phyloP scores from a whole-genome alignment of 2,113 vertebrate genomes.

The Emydura subglobosa region DNA sequence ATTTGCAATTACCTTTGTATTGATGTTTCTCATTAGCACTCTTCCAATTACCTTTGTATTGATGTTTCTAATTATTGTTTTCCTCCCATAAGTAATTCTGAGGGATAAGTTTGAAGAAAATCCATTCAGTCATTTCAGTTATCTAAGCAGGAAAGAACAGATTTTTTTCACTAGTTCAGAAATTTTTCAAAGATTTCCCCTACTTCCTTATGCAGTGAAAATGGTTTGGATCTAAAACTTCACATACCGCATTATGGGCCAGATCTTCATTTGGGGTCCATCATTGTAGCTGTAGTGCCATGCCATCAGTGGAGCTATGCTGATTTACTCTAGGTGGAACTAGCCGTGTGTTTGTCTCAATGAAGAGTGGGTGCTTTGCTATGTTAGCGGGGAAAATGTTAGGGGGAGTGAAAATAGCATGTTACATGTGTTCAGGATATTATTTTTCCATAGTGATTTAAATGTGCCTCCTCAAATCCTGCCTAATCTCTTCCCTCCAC shows the following conservation, averaged over 20 bases:
- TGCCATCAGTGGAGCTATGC: background rate
- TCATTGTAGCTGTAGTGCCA: background rate
- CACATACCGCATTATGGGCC: background rate
- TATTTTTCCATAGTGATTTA: background rate
- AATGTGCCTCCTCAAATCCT: background rate
- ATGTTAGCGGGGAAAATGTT: background rate
- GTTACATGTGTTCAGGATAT: background rate
- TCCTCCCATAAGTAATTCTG: conserved; percentile 2
- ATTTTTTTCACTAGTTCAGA: background rate
- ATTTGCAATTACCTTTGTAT: conserved; percentile 43
- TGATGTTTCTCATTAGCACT: conserved; percentile 16
- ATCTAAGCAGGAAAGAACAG: background rate
- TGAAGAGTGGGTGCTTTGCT: background rate
- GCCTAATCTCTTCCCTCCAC: background rate
- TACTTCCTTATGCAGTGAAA: background rate
- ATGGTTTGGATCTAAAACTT: background rate
- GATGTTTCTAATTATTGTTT: background rate
- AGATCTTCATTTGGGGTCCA: background rate
- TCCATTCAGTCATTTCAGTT: conserved; percentile 7
- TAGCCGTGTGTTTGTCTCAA: background rate
- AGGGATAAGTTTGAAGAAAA: background rate
- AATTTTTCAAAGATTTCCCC: background rate
- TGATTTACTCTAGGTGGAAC: background rate
- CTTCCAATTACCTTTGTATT: background rate
- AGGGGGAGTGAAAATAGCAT: background rate